phyloP scores from a whole-genome alignment of 2,888 invertebrate species.

The Plebejus anna region DNA sequence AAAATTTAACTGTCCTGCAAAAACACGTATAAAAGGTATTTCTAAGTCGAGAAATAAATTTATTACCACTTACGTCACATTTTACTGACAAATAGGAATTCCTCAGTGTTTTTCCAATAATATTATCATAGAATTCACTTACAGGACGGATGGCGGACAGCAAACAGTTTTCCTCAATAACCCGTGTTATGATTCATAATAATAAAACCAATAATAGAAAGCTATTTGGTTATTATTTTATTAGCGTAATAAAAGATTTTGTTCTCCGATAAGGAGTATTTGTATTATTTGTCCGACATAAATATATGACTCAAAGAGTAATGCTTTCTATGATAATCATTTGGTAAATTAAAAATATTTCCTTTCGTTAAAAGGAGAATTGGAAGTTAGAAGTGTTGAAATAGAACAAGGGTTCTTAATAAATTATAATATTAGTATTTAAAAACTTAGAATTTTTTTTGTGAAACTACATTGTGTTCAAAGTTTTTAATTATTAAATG shows the following conservation, averaged over 20 bases:
- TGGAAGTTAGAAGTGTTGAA: too few relatives aligned
- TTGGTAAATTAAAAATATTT: too few relatives aligned
- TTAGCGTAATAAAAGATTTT: background rate
- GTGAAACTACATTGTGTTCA: too few relatives aligned
- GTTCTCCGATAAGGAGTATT: background rate
- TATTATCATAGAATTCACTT: slow-evolving; percentile 12
- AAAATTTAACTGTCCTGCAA: background rate
- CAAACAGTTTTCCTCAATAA: slow-evolving; percentile 7
- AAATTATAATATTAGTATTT: too few relatives aligned
- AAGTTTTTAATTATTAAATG: too few relatives aligned
- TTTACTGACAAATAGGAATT: background rate
- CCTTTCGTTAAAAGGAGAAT: too few relatives aligned
- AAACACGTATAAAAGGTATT: background rate
- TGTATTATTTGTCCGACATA: background rate
- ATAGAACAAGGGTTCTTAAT: too few relatives aligned
- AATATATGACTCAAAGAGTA: background rate
- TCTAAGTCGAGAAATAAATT: background rate
- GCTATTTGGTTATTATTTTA: slow-evolving; percentile 10
- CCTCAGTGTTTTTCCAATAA: slow-evolving; percentile 7
- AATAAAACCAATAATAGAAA: slow-evolving; percentile 15
- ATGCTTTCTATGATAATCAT: background rate
- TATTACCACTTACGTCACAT: background rate
- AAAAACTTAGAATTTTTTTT: too few relatives aligned
- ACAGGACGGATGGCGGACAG: background rate
- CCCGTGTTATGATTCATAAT: slow-evolving; percentile 20